Base-by-base conservation (phyloP, 2,888 invertebrate genomes). In the Pyralis farinalis region DNA sequence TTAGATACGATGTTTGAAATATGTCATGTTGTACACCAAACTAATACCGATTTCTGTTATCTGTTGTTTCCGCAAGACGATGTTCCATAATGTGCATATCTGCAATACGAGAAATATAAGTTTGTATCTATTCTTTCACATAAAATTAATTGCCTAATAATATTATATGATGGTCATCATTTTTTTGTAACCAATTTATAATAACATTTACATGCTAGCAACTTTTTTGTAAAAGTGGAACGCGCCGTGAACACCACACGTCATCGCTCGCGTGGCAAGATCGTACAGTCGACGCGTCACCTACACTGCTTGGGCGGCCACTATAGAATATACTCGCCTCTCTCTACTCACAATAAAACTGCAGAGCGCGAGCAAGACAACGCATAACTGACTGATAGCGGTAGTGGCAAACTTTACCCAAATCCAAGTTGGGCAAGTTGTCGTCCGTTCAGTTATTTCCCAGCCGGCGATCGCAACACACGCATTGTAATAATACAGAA, bases 251-350 rank as follows among this genome's bases (percentile, higher is more conserved):
- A 61, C 59, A 70, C 72, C 71, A 69, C 80, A 69, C 80, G 79
- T 85, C 84, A 80, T 59, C 73, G 68, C 59, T 69, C 60, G 79
- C 74, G 82, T 83, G 84, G 82, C 80, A 68, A 62, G 51, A 63
- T 56, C 61, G 56, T 55, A 63, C 61, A 67, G 66, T 64, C 61
- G 67, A 67, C 71, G 70, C 75, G 76, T 74, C 76, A 74, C 51
- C 58, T 37, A 39, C 45, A 40, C 40, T 38, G 10, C 12, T 35
- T 30, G 27, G 35, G 25, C 29, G 40, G 33, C 25, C 37, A 37
- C 44, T 63, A 63, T 50, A 62, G 56, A 44, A 41, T 60, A 56
- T 52, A 47, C 8, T 49, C 37, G 22, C 51, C 78, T 67, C 72
- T 32, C 47, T 81, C 65, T 48, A 35, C 40, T 48, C 5, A 50